Conservation (phyloP, 2,113 vertebrate species). For the Tupaia chinensis region DNA sequence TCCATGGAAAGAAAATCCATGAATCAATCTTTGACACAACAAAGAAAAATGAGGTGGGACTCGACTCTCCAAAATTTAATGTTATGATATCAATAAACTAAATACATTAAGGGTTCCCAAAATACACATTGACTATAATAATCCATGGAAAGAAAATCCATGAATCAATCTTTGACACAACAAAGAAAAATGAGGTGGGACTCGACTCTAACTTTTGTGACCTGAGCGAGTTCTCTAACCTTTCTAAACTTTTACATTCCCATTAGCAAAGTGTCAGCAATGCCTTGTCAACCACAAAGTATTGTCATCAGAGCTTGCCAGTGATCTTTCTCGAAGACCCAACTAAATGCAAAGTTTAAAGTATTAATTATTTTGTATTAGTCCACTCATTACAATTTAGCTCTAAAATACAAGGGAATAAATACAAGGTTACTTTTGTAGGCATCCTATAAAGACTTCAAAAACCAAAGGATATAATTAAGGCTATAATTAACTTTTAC, state of each 20-base stretch:
- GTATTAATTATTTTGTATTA: constrained; percentile 58
- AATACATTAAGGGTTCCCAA: not conserved
- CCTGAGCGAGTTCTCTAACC: not conserved
- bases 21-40: not conserved
- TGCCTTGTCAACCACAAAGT: not conserved
- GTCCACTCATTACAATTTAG: constrained; percentile 47
- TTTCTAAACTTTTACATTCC: not conserved
- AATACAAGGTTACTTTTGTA: constrained; percentile 46
- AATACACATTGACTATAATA: not conserved
- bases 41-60: not conserved
- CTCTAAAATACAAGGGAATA: constrained; percentile 43
- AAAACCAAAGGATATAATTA: constrained; percentile 68
- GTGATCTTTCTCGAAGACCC: constrained; percentile 26
- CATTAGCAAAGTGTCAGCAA: not conserved
- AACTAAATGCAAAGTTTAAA: constrained; percentile 39
- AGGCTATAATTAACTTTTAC: constrained; percentile 71
- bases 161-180: not conserved
- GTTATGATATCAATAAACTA: not conserved
- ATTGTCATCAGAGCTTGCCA: not conserved
- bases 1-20: not conserved
- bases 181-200: not conserved
- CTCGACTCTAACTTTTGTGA: not conserved
- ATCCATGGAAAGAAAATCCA: not conserved
- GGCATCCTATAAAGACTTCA: constrained; percentile 49
- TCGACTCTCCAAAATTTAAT: not conserved